Evolutionary conservation across 2,797 vertebrate species (phyloP), one percentile per base, ranked within the genome.

Genomic region (Anolis apletophallus): DNA sequence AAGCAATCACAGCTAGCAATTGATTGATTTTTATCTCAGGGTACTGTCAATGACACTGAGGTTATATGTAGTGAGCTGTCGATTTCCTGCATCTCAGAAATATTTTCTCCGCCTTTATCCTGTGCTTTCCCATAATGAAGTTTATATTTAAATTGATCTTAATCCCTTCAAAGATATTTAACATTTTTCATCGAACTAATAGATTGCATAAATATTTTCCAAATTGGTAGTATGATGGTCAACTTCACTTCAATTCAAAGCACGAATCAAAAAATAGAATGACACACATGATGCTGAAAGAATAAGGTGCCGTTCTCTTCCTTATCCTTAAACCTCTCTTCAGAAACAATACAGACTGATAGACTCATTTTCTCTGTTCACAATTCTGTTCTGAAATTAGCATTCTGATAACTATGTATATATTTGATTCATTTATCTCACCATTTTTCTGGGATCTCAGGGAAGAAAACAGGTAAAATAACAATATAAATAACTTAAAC

Each of bases 1-100:
- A 93, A 90, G 90, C 87, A 93, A 89, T 87, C 89, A 85, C 75
- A 77, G 67, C 86, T 95, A 89, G 86, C 93, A 89, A 93, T 86
- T 92, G 29, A 83, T 32, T 88, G 34, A 82, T 88, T 85, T 89
- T 92, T 83, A 52, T 86, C 84, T 91, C 87, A 90, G 90, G 82
- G 17, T 80, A 55, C 10, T 21, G 57, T 57, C 46, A 75, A 23
- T 88, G 88, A 91, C 59, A 83, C 54, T 85, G 81, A 23, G 80
- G 32, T 57, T 79, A 32, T 74, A 87, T 79, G 57, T 73, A 64
- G 17, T 88, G 67, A 85, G n/a, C 67, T 36, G 3, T 89, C 26
- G 0, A 40, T 71, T 85, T 80, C 23, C 84, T 61, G 11, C 36
- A 17, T 72, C 17, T 57, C 10, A 78, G 67, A 34, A 78, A 78